Evolutionary conservation across 2,113 vertebrate genomes (phyloP).

Genomic region (Mormyrus lacerda): DNA sequence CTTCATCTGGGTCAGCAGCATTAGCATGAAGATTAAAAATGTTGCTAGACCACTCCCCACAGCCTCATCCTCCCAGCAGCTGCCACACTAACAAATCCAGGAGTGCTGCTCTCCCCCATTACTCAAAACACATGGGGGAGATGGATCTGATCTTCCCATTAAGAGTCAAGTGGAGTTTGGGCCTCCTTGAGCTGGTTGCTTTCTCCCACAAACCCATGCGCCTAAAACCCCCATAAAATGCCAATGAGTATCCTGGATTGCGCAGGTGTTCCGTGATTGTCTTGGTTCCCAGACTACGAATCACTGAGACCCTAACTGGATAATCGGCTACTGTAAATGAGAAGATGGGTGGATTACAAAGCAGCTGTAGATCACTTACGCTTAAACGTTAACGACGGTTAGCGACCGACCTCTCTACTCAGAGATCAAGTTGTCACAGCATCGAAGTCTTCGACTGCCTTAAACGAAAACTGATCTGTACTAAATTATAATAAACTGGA

Average conservation of each 20-base stretch:
- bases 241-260: not conserved
- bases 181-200: not conserved
- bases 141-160: not conserved
- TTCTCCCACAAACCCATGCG: not conserved
- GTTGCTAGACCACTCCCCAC: not conserved
- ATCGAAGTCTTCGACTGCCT: not conserved
- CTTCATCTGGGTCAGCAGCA: constrained; percentile 26
- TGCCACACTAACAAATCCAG: not conserved
- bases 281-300: not conserved
- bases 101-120: not conserved
- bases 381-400: not conserved
- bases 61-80: not conserved
- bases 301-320: not conserved
- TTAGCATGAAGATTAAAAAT: constrained; percentile 25
- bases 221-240: not conserved
- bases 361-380: not conserved
- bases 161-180: not conserved
- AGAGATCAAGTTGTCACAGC: not conserved
- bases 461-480: not conserved
- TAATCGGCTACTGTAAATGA: not conserved
- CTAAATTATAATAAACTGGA: not conserved
- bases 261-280: not conserved
- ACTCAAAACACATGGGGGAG: not conserved
- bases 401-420: not conserved
- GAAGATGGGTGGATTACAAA: not conserved